Evolutionary conservation across 2,888 invertebrate species (phyloP).

Genomic region (Apamea sordens): DNA sequence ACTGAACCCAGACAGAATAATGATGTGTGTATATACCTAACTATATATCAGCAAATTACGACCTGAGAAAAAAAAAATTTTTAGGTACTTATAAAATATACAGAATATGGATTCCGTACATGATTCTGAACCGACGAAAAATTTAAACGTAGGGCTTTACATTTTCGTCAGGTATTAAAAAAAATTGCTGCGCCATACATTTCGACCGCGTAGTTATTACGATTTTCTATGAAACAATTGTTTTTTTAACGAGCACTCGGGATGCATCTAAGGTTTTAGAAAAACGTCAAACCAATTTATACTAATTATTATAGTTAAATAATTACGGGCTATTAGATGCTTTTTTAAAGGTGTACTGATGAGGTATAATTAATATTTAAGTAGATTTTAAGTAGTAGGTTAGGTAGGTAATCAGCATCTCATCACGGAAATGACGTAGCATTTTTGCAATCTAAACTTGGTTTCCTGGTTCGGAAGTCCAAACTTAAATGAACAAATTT

Average conservation of each 20-base stretch:
- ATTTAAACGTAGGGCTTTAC: too few species aligned
- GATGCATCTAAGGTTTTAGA: not conserved
- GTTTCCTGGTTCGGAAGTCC: not conserved
- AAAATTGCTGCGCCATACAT: too few species aligned
- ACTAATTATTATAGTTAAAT: not conserved
- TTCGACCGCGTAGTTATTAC: too few species aligned
- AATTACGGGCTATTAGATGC: not conserved
- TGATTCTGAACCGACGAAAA: too few species aligned
- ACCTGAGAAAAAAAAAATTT: too few species aligned
- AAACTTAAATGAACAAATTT: not conserved
- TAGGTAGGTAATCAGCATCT: not conserved
- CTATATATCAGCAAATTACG: too few species aligned
- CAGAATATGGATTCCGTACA: too few species aligned
- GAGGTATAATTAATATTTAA: slow-evolving; percentile 4
- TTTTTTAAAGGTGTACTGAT: not conserved
- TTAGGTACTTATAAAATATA: too few species aligned
- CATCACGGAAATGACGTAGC: not conserved
- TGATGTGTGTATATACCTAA: too few species aligned
- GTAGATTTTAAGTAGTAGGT: slow-evolving; percentile 3
- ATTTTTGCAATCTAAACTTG: not conserved
- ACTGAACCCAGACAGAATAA: too few species aligned
- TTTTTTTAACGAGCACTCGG: not conserved
- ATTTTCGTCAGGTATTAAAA: too few species aligned
- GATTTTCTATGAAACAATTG: not conserved
- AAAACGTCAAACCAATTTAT: not conserved